phyloP scores from a whole-genome alignment of 2,888 invertebrate species.

The Yponomeuta plumbellus region DNA sequence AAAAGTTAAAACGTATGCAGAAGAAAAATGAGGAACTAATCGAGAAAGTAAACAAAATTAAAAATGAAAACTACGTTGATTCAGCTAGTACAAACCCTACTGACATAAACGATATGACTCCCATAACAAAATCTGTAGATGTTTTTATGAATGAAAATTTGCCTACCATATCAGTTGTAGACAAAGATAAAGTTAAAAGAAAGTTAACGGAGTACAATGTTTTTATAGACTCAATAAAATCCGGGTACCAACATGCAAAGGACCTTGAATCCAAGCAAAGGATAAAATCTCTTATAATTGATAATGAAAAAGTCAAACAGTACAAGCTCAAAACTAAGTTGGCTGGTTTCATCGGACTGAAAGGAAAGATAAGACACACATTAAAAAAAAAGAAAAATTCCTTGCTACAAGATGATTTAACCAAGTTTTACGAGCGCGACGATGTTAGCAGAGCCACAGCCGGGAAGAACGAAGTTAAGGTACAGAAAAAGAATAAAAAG shows the following conservation, averaged over 20 bases:
- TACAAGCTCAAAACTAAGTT: slow-evolving; percentile 17
- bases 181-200: slow-evolving; percentile 16
- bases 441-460: slow-evolving; percentile 21
- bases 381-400: slow-evolving; percentile 11
- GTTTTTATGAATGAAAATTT: slow-evolving; percentile 16
- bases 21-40: no score
- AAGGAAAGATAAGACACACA: slow-evolving; percentile 17
- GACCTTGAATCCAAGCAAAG: slow-evolving; percentile 10
- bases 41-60: no score
- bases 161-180: slow-evolving; percentile 16
- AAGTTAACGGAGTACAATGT: slow-evolving; percentile 16
- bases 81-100: no score
- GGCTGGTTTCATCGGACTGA: slow-evolving; percentile 15
- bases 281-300: slow-evolving; percentile 8
- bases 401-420: slow-evolving; percentile 14
- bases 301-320: slow-evolving; percentile 13
- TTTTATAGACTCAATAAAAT: slow-evolving; percentile 14
- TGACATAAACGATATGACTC: no score
- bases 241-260: slow-evolving; percentile 6
- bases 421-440: slow-evolving; percentile 17
- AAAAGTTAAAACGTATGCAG: no score
- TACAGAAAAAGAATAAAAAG: slow-evolving; percentile 13
- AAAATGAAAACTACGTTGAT: no score
- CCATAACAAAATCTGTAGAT: background rate
- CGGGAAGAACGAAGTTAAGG: slow-evolving; percentile 19